Evolutionary conservation across 2,797 vertebrate species (phyloP), one percentile per base, ranked within the genome.

Genomic region (Myiotriccus ornatus): DNA sequence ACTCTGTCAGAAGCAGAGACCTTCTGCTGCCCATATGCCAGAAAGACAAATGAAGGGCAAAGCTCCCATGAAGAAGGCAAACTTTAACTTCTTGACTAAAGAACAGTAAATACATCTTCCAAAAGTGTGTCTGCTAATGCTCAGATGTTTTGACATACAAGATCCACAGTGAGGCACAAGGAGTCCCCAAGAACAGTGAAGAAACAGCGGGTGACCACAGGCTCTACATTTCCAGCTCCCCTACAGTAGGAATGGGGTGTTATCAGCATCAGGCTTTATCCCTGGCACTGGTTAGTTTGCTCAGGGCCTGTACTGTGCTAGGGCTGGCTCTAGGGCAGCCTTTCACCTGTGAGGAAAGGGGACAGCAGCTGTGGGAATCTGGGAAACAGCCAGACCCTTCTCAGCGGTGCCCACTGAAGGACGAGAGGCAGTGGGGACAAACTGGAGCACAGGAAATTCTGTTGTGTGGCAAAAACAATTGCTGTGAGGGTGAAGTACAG

Each of bases 21-120:
- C 94, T 96, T 96, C 95, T 96, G 96, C 93, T 92, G 88, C 84
- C 94, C 96, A 96, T 96, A 96, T 96, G 95, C 86, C 95, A 92
- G 88, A 90, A 90, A 96, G 96, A 91, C 89, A 95, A 96, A 90
- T 89, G 89, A 96, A 97, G 95, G 96, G 71, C 94, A 96, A 94
- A 91, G 52, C 94, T 81, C 60, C 53, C 0, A 4, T 25, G 63
- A 83, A 88, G 79, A 53, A 78, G 62, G 53, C 24, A 85, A 95
- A 93, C 50, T 87, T 90, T 84, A 35, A 4, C 37, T 89, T 84
- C 60, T 87, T 62, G 24, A 14, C 47, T 84, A 68, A 84, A 83
- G 35, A 84, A 41, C 6, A 43, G 37, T 2, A 17, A 56, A 79
- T 70, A 65, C 14, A 53, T 67, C n/a, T 77, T 67, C 83, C 41